Percentiles rank a stretch among this genome's conserved stretches.
Evolutionary conservation across 2,797 vertebrate genomes (phyloP).

Genomic region (Anomalospiza imberbis): DNA sequence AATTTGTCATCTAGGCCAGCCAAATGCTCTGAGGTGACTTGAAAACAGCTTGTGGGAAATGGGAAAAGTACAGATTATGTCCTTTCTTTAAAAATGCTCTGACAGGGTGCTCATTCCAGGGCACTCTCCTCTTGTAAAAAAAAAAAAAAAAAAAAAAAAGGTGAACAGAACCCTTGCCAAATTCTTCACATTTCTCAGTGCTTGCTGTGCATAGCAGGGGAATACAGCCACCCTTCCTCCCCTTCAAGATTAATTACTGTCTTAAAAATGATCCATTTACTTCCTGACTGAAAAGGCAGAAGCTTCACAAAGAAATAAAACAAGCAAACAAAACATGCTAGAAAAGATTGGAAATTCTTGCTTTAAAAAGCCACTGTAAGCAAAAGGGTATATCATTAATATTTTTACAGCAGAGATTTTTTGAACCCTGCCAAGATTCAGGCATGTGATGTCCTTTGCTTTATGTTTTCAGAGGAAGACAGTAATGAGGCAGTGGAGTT

Average conservation of each 20-base stretch:
- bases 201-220: not conserved
- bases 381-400: constrained; percentile 14
- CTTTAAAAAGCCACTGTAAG: constrained; percentile 6
- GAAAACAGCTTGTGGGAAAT: not conserved
- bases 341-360: not conserved
- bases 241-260: not conserved
- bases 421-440: constrained; percentile 14
- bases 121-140: not conserved
- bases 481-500: not conserved
- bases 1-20: not conserved
- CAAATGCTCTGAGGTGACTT: not conserved
- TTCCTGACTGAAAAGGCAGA: constrained; percentile 13
- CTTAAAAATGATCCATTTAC: not conserved
- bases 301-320: constrained; percentile 1
- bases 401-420: constrained; percentile 1
- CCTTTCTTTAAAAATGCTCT: not conserved
- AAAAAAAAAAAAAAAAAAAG: not conserved
- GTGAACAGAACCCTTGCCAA: not conserved
- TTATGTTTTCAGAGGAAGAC: not conserved
- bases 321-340: not conserved
- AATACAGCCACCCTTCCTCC: not conserved
- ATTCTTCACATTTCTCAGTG: not conserved
- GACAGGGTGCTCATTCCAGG: not conserved
- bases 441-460: not conserved
- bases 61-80: not conserved